phyloP scores from a whole-genome alignment of 2,113 vertebrate genomes.

The Ranitomeya imitator region DNA sequence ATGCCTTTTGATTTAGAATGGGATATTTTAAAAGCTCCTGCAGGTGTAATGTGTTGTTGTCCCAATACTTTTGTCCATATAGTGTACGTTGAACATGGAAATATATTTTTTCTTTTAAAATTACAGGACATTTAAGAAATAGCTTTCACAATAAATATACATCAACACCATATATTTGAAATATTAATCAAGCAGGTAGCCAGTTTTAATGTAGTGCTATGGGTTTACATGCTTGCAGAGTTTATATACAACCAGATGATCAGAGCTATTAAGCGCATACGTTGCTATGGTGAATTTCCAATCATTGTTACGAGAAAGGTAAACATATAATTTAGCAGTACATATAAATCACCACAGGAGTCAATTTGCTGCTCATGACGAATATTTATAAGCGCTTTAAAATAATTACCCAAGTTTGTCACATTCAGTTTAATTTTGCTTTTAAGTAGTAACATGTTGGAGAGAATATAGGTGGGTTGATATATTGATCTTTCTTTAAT shows the following conservation, averaged over 20 bases:
- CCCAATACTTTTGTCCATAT: no score
- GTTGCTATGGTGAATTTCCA: conserved; percentile 59
- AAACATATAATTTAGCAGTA: conserved; percentile 58
- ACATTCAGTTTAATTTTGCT: conserved; percentile 34
- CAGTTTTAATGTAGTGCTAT: conserved; percentile 33
- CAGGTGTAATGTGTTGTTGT: no score
- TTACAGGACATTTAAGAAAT: background rate
- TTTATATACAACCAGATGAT: conserved; percentile 50
- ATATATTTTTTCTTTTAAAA: background rate
- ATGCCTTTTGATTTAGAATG: no score
- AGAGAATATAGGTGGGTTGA: conserved; percentile 29
- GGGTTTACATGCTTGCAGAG: conserved; percentile 1
- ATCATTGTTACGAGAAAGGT: conserved; percentile 54
- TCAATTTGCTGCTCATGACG: conserved; percentile 42
- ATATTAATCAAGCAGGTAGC: conserved; percentile 38
- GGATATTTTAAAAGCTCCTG: no score
- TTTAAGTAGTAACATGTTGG: conserved; percentile 24
- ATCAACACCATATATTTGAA: conserved; percentile 6
- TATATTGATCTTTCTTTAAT: conserved; percentile 32
- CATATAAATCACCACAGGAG: conserved; percentile 51
- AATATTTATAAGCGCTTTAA: conserved; percentile 50
- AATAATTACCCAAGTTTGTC: conserved; percentile 55
- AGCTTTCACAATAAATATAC: background rate
- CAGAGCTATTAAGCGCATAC: conserved; percentile 47
- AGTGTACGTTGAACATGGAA: background rate